Evolutionary conservation across 2,888 invertebrate species (phyloP), one percentile per base, ranked within the genome.

Genomic region (Limnephilus auricula): DNA sequence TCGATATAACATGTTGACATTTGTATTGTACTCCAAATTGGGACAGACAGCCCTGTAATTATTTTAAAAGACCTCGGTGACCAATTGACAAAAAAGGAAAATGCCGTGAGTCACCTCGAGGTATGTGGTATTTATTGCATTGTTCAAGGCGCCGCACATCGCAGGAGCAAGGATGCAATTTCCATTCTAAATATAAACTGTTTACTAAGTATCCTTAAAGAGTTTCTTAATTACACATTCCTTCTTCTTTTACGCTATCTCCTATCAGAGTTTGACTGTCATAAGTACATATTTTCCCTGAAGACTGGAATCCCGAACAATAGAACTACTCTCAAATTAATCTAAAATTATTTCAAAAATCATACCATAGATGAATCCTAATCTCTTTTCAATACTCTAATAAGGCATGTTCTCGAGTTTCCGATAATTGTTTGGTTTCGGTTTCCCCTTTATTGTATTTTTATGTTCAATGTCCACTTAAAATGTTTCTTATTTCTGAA

Each of bases 1-100:
- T n/a, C n/a, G n/a, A n/a, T 18, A 15, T 15, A 50, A 50, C 0
- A 50, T 6, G 50, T 50, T 0, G 5, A 6, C 18, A 50, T 18
- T 50, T 18, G 18, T 18, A 9, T 65, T 65, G 9, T 65, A 65
- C 9, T 65, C 65, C 65, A 25, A 25, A 65, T 65, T 65, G 6
- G 65, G 65, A 65, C 50, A 65, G 18, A 65, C 50, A 25, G 50
- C 0, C 25, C 65, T 65, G 65, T 65, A 65, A 65, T 65, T 65
- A 65, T 65, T 65, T 65, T 65, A 25, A 65, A 25, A 6, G 65
- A 9, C 65, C 65, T 34, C 82, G 34, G 82, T 34, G 82, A 82
- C 25, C 31, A 37, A 25, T 82, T 82, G 34, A 82, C 82, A 31
- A 89, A 89, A 89, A 89, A 89, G 89, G 50, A 89, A 82, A 50